Percentiles rank a stretch among this genome's conserved stretches.
Conservation (phyloP, 2,113 vertebrate genomes). For the Caracal caracal region DNA sequence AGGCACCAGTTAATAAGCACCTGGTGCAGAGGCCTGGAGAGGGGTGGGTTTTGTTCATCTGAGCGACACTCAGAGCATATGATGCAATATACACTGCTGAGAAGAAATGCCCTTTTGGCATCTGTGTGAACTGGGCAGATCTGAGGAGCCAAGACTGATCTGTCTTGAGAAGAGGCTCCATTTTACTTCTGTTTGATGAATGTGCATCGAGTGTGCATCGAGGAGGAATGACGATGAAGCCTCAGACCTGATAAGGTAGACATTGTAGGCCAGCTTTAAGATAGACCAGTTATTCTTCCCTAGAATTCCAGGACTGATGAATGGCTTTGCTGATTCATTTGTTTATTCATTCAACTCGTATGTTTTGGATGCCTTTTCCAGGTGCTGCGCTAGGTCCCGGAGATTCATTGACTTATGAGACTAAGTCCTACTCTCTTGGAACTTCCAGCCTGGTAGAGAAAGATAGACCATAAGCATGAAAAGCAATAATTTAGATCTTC, state of each 20-base stretch:
- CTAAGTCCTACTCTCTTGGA: not conserved
- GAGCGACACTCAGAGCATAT: not conserved
- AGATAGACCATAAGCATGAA: not conserved
- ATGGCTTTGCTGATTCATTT: constrained; percentile 6
- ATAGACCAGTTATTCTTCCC: not conserved
- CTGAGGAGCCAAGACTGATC: not conserved
- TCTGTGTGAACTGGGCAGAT: not conserved
- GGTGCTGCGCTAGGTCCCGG: not conserved
- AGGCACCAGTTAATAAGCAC: constrained; percentile 59
- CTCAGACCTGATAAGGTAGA: not conserved
- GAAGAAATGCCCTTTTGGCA: constrained; percentile 51
- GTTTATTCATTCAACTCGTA: not conserved
- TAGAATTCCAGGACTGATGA: not conserved
- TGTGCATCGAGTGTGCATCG: not conserved
- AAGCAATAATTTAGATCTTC: not conserved
- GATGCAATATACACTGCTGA: constrained; percentile 23
- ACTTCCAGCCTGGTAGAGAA: not conserved
- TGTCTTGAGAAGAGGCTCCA: not conserved
- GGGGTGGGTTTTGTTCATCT: constrained; percentile 33
- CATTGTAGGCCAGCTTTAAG: constrained; percentile 1
- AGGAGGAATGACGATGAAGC: not conserved
- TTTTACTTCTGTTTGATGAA: not conserved
- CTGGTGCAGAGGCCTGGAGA: not conserved
- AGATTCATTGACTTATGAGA: not conserved
- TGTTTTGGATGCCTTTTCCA: not conserved